These are phyloP conservation scores for Mnemiopsis leidyi DNA, from an alignment of 37 sponge, comb jelly and placozoan genomes.

Conservation along the genomic window DNA sequence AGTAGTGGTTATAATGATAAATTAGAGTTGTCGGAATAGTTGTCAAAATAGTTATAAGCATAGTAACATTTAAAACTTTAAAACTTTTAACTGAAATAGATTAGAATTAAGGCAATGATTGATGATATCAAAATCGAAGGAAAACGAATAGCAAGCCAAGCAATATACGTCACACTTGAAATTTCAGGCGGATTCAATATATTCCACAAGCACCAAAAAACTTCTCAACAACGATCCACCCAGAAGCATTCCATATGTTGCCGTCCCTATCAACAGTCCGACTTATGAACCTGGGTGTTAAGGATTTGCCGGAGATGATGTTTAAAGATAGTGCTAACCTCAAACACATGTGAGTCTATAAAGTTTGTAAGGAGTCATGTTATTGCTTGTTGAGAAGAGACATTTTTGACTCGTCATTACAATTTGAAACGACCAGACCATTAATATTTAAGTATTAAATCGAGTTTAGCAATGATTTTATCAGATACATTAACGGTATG, in stretches of 20 bases:
- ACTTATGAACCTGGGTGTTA: not conserved
- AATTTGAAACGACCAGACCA: not conserved
- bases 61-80: too few relatives aligned
- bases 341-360: slow-evolving; percentile 17
- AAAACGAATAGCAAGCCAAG: too few relatives aligned
- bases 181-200: not conserved
- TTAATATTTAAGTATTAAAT: not conserved
- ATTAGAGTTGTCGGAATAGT: too few relatives aligned
- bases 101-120: too few relatives aligned
- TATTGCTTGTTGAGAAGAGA: too few relatives aligned
- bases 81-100: too few relatives aligned
- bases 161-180: too few relatives aligned
- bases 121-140: too few relatives aligned
- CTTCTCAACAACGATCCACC: not conserved
- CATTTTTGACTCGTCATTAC: not conserved
- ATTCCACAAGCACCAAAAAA: not conserved
- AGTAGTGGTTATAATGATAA: too few relatives aligned
- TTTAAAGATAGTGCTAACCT: slow-evolving; percentile 10
- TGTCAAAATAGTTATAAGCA: too few relatives aligned
- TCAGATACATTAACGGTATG: not conserved
- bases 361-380: too few relatives aligned
- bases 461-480: not conserved
- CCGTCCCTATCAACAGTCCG: not conserved
- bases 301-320: not conserved
- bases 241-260: not conserved